Percentiles rank a stretch among this genome's conserved stretches.
Evolutionary conservation across 2,888 invertebrate species (phyloP).

Genomic region (Dynastes maya): DNA sequence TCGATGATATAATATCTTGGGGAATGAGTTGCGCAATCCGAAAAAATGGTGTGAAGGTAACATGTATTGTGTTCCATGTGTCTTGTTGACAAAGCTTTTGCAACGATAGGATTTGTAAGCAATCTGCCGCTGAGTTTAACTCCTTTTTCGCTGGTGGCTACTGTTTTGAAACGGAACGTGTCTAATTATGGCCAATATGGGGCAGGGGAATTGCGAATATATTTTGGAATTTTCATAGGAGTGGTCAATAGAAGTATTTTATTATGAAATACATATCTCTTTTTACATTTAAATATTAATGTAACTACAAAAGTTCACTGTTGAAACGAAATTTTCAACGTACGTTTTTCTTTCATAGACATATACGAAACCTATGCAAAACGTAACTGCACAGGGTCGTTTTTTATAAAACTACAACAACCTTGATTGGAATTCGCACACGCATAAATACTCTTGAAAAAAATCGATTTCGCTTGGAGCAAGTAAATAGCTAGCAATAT

Average conservation of each 20-base stretch:
- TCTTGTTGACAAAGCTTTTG: constrained; percentile 41
- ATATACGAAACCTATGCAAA: no score
- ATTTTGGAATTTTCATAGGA: constrained; percentile 12
- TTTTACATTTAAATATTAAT: background rate
- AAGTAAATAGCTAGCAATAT: no score
- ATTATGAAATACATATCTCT: background rate
- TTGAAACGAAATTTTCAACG: no score
- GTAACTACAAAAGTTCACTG: background rate
- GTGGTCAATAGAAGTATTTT: background rate
- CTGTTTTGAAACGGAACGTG: constrained; percentile 33
- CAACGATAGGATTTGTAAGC: constrained; percentile 21
- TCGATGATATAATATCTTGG: constrained; percentile 23
- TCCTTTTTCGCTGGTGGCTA: constrained; percentile 32
- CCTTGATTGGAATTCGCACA: background rate
- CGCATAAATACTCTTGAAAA: background rate
- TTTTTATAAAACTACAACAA: background rate
- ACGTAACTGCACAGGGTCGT: no score
- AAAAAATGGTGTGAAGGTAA: constrained; percentile 45
- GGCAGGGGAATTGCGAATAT: constrained; percentile 21
- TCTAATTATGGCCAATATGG: constrained; percentile 28
- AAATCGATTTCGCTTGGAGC: no score
- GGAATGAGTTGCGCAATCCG: constrained; percentile 42
- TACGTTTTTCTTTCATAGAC: no score
- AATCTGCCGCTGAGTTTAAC: background rate
- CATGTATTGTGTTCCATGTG: constrained; percentile 23